Evolutionary conservation across 92 coral and sea anemone genomes (phyloP).

Genomic region (Porites cylindrica): DNA sequence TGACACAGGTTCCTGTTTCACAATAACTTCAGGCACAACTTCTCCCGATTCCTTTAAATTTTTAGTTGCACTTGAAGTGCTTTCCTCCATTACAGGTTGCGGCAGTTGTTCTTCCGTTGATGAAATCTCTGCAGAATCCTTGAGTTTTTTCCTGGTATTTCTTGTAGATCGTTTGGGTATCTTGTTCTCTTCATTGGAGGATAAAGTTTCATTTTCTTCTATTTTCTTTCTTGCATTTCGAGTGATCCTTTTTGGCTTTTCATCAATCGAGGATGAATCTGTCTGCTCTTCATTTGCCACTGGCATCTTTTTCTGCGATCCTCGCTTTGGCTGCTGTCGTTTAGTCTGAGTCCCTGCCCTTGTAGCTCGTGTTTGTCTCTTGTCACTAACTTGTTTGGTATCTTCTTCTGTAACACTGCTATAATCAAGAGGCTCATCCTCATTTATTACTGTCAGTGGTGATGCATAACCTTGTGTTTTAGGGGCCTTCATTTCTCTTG

Average conservation of each 20-base stretch:
- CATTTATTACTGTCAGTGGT: slow-evolving; percentile 41
- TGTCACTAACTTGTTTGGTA: neutral
- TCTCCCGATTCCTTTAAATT: neutral
- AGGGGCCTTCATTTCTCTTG: slow-evolving; percentile 15
- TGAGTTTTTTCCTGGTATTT: slow-evolving; percentile 49
- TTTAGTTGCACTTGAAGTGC: neutral
- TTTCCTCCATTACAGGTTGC: slow-evolving; percentile 1
- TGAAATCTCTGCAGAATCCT: neutral
- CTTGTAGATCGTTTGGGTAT: slow-evolving; percentile 52
- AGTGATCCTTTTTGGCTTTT: slow-evolving; percentile 27
- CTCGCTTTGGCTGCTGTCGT: slow-evolving; percentile 63
- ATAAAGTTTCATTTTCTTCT: neutral
- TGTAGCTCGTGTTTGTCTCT: slow-evolving; percentile 35
- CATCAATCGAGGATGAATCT: slow-evolving; percentile 29
- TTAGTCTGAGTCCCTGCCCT: slow-evolving; percentile 28
- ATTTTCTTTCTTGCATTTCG: slow-evolving; percentile 30
- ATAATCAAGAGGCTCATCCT: slow-evolving; percentile 19
- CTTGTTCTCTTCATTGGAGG: neutral
- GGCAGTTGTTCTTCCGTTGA: neutral
- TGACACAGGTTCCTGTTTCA: slow-evolving; percentile 24
- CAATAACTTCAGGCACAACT: neutral
- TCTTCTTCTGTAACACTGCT: neutral
- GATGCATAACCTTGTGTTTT: slow-evolving; percentile 45
- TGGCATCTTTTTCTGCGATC: slow-evolving; percentile 15
- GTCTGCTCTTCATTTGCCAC: slow-evolving; percentile 20